Conservation (phyloP, 2,797 vertebrate species). For the Emys orbicularis region DNA sequence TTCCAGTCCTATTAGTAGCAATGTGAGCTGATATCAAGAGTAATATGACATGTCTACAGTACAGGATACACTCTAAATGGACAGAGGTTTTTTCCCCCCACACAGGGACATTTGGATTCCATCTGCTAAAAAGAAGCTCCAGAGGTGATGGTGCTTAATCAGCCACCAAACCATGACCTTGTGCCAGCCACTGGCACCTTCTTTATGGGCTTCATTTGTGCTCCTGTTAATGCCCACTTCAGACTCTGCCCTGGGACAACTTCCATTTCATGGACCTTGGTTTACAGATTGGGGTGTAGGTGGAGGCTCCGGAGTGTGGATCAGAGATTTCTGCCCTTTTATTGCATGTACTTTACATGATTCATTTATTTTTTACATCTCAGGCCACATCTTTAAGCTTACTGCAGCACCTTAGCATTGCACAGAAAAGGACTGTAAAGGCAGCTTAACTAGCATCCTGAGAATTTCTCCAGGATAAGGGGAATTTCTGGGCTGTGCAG, state of each 20-base stretch:
- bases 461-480: not conserved
- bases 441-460: not conserved
- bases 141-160: not conserved
- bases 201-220: not conserved
- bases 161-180: rapidly evolving
- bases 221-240: not conserved
- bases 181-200: not conserved
- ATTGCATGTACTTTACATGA: rapidly evolving
- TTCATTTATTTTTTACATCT: not conserved
- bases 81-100: not conserved
- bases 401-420: not conserved
- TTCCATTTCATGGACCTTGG: not conserved
- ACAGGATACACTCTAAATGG: rapidly evolving
- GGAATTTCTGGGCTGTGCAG: not conserved
- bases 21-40: not conserved
- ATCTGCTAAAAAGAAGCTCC: not conserved
- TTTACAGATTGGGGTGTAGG: not conserved
- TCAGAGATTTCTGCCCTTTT: not conserved
- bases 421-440: not conserved
- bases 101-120: not conserved
- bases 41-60: not conserved
- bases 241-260: not conserved
- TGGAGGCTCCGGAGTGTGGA: not conserved
- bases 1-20: not conserved
- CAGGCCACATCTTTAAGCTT: rapidly evolving